Percentiles rank a stretch among this genome's conserved stretches.
Conservation (phyloP, 2,888 invertebrate genomes). For the Agonopterix alstromeriana region DNA sequence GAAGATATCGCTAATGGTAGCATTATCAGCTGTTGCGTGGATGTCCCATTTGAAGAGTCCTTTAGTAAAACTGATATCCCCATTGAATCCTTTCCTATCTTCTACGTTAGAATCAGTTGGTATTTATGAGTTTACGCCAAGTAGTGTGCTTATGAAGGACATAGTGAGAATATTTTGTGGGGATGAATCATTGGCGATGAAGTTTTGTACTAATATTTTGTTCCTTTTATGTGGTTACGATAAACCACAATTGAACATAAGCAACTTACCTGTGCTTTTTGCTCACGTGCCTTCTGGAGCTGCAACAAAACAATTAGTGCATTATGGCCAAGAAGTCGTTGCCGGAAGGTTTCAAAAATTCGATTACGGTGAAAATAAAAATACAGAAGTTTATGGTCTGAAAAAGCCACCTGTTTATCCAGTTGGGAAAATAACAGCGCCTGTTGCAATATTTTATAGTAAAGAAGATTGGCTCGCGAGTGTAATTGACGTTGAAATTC, state of each 20-base stretch:
- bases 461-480: conserved; percentile 20
- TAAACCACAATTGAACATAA: conserved; percentile 12
- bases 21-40: conserved; percentile 28
- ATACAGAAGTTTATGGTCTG: conserved; percentile 11
- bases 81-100: not conserved
- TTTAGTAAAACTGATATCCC: conserved; percentile 2
- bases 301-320: conserved; percentile 49
- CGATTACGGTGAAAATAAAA: conserved; percentile 17
- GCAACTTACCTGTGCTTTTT: conserved; percentile 16
- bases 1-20: conserved; percentile 69
- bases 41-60: conserved; percentile 21
- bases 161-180: conserved; percentile 11
- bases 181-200: conserved; percentile 8
- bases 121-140: conserved; percentile 6
- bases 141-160: conserved; percentile 2
- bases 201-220: conserved; percentile 14
- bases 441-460: conserved; percentile 21
- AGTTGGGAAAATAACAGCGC: conserved; percentile 18
- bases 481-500: conserved; percentile 7
- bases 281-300: conserved; percentile 41
- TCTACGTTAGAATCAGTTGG: conserved; percentile 2
- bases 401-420: conserved; percentile 20
- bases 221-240: conserved; percentile 14
- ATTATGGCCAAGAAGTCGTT: conserved; percentile 22
- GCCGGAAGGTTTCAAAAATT: conserved; percentile 20